Evolutionary conservation across 2,113 vertebrate species (phyloP), one percentile per base, ranked within the genome.

Genomic region (Anseranas semipalmata): DNA sequence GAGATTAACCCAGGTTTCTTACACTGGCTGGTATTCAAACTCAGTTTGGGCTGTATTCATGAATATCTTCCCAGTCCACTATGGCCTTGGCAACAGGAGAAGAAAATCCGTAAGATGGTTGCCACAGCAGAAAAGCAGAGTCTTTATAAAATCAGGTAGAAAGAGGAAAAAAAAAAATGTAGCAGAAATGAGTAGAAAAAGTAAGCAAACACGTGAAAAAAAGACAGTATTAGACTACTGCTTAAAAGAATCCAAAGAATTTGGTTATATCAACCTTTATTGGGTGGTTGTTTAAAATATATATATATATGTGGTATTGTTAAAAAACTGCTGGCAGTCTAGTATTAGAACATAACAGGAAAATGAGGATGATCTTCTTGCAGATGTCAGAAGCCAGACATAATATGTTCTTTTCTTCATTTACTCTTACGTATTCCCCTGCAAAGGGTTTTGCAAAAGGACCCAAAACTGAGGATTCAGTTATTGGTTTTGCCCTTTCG

Each of bases 1-100:
- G 46, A 95, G 72, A 90, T 79, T 88, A 92, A 93, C 75, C 13
- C 67, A 83, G 87, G 67, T 86, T 93, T 93, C 39, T 96, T 92
- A 88, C 76, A 92, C 50, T 92, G 95, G 91, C 22, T 88, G 62
- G 76, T 92, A 83, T 65, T 90, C 83, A 92, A 92, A 86, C 46
- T 86, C 89, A 83, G 48, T 67, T 85, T 92, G 81, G 75, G 53
- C 27, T 90, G 75, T 76, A 90, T 30, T 93, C 62, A 72, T 85
- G 17, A 88, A 7, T 72, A 83, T 86, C 93, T 86, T 92, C 48
- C 82, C 91, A 86, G 62, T 73, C 83, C 75, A 83, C 53, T 86
- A 83, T 20, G 30, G 59, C 80, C 91, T 75, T 73, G 53, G 53
- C 43, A 95, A 83, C 76, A 28, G 66, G 89, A 89, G 59, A 91